Evolutionary conservation across 1,140 invertebrate genomes (phyloP), one percentile per base, ranked within the genome.

Genomic region (Leptinotarsa undecemlineata): DNA sequence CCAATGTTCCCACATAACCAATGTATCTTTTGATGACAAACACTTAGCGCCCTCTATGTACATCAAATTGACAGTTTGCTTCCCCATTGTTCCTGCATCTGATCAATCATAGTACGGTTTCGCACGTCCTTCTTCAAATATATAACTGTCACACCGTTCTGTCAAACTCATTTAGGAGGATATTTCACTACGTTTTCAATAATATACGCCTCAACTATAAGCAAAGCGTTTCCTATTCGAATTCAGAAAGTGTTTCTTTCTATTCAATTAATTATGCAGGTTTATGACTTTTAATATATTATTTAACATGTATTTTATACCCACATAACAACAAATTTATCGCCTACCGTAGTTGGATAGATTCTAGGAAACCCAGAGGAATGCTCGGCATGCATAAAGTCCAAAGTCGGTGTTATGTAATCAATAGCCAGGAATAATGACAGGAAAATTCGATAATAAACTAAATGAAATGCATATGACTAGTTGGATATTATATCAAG

Each of bases 261-360:
- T 19, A 57, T 57, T 57, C n/a, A 57, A 57, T 57, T 57, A 57
- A 57, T 57, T 57, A 57, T 57, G 51, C 51, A 57, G 15, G 4
- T 57, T 57, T 57, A 57, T n/a, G 15, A 14, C 51, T 57, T 57
- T 57, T 57, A 19, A 57, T 17, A 57, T 57, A 57, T 57, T 19
- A 57, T 57, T 57, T 57, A 57, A 13, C 13, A 14, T 19, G 51
- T 57, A 57, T 57, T 57, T 57, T 15, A 19, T 57, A 57, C 51
- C 51, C 51, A 19, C 51, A 17, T 57, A 17, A 57, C n/a, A 67
- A 67, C 13, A 67, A 67, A 67, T 67, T 67, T 67, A 67, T 67
- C 26, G 23, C 17, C 17, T 21, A 33, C 23, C 42, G 6, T 26
- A 67, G 64, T 26, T 23, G 64, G 23, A 21, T 67, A 1, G 11